A percentile compares a stretch with the other conserved stretches of the same genome.
phyloP scores from a whole-genome alignment of 2,113 vertebrate species.

The Pelvicachromis taeniatus region DNA sequence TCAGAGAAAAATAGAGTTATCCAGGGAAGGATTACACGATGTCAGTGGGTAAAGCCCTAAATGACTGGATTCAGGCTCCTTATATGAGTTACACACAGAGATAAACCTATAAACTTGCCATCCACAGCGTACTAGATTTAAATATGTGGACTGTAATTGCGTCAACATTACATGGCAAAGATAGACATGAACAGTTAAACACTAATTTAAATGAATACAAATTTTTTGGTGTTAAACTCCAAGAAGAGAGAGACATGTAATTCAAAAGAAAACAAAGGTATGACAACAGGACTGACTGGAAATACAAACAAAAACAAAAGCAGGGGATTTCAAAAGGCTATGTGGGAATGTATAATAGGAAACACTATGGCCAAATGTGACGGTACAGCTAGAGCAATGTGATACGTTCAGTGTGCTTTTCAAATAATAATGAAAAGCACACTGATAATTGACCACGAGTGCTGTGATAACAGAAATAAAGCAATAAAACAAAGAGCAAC shows the following conservation, averaged over 20 bases:
- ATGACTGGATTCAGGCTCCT: background rate
- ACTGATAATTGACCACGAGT: background rate
- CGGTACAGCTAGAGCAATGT: background rate
- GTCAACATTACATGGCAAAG: background rate
- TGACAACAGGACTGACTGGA: background rate
- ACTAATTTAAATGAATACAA: background rate
- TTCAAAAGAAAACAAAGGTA: background rate
- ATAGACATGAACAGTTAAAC: background rate
- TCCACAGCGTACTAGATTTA: background rate
- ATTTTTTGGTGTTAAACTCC: background rate
- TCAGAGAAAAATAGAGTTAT: background rate
- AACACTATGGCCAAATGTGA: background rate
- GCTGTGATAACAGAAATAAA: background rate
- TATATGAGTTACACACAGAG: background rate
- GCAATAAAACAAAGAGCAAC: background rate
- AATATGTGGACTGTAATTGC: background rate
- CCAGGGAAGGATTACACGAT: background rate
- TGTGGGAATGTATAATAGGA: background rate
- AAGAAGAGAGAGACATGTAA: background rate
- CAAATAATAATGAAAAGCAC: conserved; percentile 12
- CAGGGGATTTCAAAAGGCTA: background rate
- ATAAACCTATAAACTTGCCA: background rate
- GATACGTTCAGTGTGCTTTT: conserved; percentile 8
- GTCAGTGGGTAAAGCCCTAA: background rate
- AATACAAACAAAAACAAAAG: background rate